Conservation (phyloP, 2,888 invertebrate genomes). For the Toxonevra muliebris region DNA sequence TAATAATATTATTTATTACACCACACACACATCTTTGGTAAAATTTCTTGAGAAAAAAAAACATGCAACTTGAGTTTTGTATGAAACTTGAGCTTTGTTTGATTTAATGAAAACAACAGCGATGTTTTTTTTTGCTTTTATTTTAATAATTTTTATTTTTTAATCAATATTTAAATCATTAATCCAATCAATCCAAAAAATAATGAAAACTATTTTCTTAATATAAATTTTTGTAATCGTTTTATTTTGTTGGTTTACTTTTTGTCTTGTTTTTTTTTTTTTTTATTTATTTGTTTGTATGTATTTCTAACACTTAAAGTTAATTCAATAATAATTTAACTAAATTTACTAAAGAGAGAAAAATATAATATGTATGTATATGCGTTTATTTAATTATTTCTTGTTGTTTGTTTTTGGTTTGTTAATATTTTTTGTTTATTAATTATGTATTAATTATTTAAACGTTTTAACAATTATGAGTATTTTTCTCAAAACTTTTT, state of each 20-base stretch:
- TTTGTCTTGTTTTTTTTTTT: constrained; percentile 33
- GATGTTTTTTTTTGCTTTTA: constrained; percentile 48
- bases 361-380: constrained; percentile 45
- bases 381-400: constrained; percentile 37
- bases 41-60: too few relatives aligned
- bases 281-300: constrained; percentile 49
- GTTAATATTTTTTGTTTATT: constrained; percentile 21
- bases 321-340: constrained; percentile 58
- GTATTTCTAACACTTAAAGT: constrained; percentile 59
- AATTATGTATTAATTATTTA: constrained; percentile 45
- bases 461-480: constrained; percentile 48
- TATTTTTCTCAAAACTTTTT: constrained; percentile 44
- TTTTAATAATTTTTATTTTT: constrained; percentile 53
- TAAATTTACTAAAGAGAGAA: constrained; percentile 57
- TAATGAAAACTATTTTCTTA: constrained; percentile 35
- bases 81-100: background rate
- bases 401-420: background rate
- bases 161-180: constrained; percentile 57
- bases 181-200: constrained; percentile 38
- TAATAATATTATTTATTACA: too few relatives aligned
- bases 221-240: constrained; percentile 26
- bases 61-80: too few relatives aligned
- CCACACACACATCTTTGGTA: too few relatives aligned
- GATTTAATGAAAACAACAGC: background rate
- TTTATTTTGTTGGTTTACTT: constrained; percentile 6